Evolutionary conservation across 2,888 invertebrate genomes (phyloP).

Genomic region (Stegana nigrithorax): DNA sequence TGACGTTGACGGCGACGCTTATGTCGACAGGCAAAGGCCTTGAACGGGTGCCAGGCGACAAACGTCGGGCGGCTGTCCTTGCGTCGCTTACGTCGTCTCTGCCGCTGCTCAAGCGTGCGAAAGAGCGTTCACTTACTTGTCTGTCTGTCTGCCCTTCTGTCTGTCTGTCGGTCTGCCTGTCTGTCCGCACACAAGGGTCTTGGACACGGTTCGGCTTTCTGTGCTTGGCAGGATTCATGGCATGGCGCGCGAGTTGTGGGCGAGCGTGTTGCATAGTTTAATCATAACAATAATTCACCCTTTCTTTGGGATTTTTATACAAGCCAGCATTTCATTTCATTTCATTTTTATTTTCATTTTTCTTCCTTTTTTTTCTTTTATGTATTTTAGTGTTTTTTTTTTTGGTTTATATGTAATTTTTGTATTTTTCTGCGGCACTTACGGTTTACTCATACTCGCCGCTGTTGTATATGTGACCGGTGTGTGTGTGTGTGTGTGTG

Average conservation of each 20-base stretch:
- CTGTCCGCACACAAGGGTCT: too few species aligned
- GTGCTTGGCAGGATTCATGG: too few species aligned
- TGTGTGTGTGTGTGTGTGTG: neutral
- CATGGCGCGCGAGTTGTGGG: constrained; percentile 14
- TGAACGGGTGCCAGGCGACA: neutral
- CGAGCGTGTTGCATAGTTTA: constrained; percentile 38
- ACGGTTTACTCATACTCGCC: neutral
- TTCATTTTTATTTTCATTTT: constrained; percentile 20
- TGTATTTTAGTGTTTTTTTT: neutral
- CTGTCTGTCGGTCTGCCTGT: neutral
- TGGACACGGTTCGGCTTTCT: neutral
- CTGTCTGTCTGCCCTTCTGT: neutral
- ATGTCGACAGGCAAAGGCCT: neutral
- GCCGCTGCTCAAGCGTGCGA: neutral
- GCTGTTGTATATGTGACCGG: neutral
- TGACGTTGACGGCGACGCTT: neutral
- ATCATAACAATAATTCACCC: constrained; percentile 63
- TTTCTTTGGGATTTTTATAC: constrained; percentile 37
- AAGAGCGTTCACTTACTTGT: too few species aligned
- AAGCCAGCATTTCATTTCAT: constrained; percentile 29
- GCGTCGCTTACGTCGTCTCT: neutral
- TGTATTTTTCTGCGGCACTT: too few species aligned
- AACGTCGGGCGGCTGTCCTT: neutral
- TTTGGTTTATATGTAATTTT: neutral
- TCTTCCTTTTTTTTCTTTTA: constrained; percentile 9